Conservation (phyloP, 1,140 invertebrate species). For the Charaxes varanes region DNA sequence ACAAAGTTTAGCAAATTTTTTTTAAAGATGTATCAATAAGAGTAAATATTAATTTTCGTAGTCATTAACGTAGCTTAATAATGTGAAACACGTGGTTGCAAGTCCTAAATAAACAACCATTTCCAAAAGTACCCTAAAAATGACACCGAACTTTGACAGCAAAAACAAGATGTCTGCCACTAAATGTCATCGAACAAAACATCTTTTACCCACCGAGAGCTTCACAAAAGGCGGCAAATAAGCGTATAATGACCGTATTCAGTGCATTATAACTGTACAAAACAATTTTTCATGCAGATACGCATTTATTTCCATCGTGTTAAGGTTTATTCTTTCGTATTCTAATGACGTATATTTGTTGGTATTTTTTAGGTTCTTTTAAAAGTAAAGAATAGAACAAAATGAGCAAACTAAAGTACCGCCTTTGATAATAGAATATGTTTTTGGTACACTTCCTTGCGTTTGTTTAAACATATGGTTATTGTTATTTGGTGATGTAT, state of each 20-base stretch:
- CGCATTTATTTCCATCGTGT: constrained; percentile 16
- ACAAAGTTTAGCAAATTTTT: too few relatives aligned
- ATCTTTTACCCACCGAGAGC: constrained; percentile 31
- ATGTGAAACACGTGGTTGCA: too few relatives aligned
- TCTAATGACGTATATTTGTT: constrained; percentile 10
- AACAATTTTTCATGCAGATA: constrained; percentile 14
- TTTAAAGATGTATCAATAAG: too few relatives aligned
- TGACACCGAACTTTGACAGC: constrained; percentile 28
- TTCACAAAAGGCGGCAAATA: constrained; percentile 58
- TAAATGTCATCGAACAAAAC: constrained; percentile 55
- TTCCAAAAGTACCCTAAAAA: neutral
- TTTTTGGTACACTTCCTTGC: constrained; percentile 21
- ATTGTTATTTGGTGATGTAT: constrained; percentile 12
- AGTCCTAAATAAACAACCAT: too few relatives aligned
- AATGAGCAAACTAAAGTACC: constrained; percentile 53
- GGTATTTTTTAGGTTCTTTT: constrained; percentile 29
- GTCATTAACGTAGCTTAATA: too few relatives aligned
- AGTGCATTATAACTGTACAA: constrained; percentile 42
- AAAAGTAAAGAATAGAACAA: constrained; percentile 46
- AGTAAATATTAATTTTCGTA: too few relatives aligned
- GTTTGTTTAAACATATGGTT: constrained; percentile 43
- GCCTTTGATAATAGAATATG: constrained; percentile 37
- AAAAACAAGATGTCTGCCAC: constrained; percentile 67
- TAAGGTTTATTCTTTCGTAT: constrained; percentile 23
- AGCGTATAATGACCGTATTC: constrained; percentile 65